Evolutionary conservation across 2,888 invertebrate species (phyloP).

Genomic region (Drosophila nigricruria): DNA sequence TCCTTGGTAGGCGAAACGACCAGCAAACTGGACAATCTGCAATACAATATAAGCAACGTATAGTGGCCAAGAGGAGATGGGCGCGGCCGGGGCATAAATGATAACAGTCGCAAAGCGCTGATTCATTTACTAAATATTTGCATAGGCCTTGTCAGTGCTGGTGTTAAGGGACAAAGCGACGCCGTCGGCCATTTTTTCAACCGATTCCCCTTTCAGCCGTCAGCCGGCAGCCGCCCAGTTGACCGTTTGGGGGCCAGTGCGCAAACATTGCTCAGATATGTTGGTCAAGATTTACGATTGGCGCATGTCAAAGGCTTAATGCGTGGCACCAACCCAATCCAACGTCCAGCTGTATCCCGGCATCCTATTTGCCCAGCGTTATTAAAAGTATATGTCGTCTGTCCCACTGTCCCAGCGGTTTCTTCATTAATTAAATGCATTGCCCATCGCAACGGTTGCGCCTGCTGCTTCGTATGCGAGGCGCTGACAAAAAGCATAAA

Average conservation of each 20-base stretch:
- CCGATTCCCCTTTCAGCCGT: conserved; percentile 6
- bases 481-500: conserved; percentile 74
- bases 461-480: conserved; percentile 62
- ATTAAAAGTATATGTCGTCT: conserved; percentile 51
- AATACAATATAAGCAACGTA: conserved; percentile 16
- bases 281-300: conserved; percentile 83
- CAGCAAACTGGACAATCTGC: conserved; percentile 30
- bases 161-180: conserved; percentile 73
- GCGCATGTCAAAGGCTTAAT: conserved; percentile 82
- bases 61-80: conserved; percentile 23
- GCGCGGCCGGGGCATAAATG: conserved; percentile 70
- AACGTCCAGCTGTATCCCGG: conserved; percentile 39
- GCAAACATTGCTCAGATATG: conserved; percentile 80
- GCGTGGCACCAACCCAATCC: conserved; percentile 32
- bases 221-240: conserved; percentile 3
- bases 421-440: conserved; percentile 77
- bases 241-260: conserved; percentile 41
- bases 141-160: conserved; percentile 82
- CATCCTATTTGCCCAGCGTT: conserved; percentile 69
- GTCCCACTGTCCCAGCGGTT: conserved; percentile 45
- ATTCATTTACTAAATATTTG: conserved; percentile 84
- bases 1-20: conserved; percentile 29
- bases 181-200: conserved; percentile 57
- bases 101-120: conserved; percentile 82
- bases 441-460: conserved; percentile 42